Conservation (phyloP, 2,797 vertebrate species). For the Aphelocoma californica region DNA sequence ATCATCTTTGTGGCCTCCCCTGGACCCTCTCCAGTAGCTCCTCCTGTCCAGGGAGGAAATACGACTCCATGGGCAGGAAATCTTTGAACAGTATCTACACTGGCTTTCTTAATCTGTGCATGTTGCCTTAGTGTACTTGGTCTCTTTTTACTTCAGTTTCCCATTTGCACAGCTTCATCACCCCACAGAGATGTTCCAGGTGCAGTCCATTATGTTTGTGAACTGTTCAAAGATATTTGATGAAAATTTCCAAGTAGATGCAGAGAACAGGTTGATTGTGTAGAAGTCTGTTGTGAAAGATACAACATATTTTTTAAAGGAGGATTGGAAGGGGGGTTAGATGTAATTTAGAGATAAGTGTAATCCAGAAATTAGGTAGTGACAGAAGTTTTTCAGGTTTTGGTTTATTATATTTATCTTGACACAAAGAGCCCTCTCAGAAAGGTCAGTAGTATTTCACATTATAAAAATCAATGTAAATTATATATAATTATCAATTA, state of each 20-base stretch:
- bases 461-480: not conserved
- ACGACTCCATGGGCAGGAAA: not conserved
- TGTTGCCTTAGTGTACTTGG: not conserved
- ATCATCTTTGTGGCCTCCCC: not conserved
- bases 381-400: not conserved
- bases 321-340: fast-evolving
- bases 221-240: not conserved
- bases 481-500: not conserved
- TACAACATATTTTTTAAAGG: not conserved
- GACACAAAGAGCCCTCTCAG: not conserved
- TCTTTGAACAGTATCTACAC: not conserved
- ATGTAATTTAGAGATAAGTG: not conserved
- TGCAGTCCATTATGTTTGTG: not conserved
- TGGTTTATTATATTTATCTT: not conserved
- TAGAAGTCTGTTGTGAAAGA: not conserved
- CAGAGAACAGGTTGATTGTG: not conserved
- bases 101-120: not conserved
- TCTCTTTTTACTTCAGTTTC: not conserved
- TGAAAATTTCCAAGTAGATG: not conserved
- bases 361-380: not conserved
- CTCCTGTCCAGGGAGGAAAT: not conserved
- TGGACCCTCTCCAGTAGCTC: not conserved
- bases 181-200: not conserved
- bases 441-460: not conserved
- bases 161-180: not conserved